phyloP scores from a whole-genome alignment of 2,797 vertebrate genomes.

The Chaenodraco wilsoni region DNA sequence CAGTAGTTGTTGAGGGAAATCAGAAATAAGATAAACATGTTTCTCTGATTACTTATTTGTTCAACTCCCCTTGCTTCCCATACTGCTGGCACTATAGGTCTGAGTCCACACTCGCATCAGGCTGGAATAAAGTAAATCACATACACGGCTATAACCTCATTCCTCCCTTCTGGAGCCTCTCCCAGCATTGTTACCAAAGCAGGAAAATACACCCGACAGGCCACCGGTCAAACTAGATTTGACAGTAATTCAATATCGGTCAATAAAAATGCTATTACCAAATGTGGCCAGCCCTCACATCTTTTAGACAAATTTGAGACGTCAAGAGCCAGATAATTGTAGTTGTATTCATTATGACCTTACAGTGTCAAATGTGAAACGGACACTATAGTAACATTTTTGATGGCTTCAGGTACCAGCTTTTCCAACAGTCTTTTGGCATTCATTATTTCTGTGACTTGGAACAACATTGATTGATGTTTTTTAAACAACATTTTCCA shows the following conservation, averaged over 20 bases:
- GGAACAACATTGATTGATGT: neutral
- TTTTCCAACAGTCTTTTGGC: neutral
- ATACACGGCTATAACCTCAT: constrained; percentile 8
- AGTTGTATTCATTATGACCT: neutral
- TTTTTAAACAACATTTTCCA: too few species aligned
- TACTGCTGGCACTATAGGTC: neutral
- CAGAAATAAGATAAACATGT: neutral
- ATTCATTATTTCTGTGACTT: neutral
- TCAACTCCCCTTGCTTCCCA: neutral
- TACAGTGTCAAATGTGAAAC: constrained; percentile 20
- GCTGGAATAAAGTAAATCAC: constrained; percentile 11
- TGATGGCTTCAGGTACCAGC: neutral
- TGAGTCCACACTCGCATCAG: constrained; percentile 3
- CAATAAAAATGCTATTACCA: constrained; percentile 11
- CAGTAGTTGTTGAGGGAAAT: neutral
- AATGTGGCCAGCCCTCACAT: constrained; percentile 4
- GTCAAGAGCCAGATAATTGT: constrained; percentile 14
- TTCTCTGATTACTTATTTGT: neutral
- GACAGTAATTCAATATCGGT: constrained; percentile 29
- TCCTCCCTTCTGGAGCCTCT: constrained; percentile 6
- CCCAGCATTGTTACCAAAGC: constrained; percentile 15
- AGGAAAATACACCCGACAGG: constrained; percentile 19
- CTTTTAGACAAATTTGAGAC: constrained; percentile 12
- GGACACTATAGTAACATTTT: neutral
- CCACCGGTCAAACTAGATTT: constrained; percentile 30